Base-by-base conservation (phyloP, 2,113 vertebrate species). In the Osmerus eperlanus region DNA sequence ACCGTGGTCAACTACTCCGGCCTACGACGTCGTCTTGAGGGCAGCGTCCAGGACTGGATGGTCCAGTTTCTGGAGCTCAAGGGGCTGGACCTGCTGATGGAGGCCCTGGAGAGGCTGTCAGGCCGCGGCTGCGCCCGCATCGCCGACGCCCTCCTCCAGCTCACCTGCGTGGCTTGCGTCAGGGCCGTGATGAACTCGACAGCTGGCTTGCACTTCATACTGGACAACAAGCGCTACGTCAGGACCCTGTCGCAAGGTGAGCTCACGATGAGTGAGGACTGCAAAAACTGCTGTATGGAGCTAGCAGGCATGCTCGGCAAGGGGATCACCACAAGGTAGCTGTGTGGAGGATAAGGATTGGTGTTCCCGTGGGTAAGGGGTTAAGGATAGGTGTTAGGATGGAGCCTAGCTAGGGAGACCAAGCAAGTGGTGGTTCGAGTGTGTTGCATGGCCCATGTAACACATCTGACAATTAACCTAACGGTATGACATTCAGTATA, bases 1-100 rank as follows among this genome's bases (percentile, higher is more conserved):
- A 94, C 94, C 0, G 94, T 96, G 81, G 92, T 95, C 72, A 98
- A 98, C 91, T 98, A 97, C 88, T 94, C 95, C 0, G 96, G 95
- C 9, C 82, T 98, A 81, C 94, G 89, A 82, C 94, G 93, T 75
- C 90, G 94, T 0, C 85, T 98, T 85, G 94, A 96, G 88, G 86
- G 86, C 81, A 95, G 95, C 0, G 90, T 94, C 0, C 89, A 89
- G 23, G 9, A 75, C 81, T 98, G 96, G 96, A 96, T 97, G 95
- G 91, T 94, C 2, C 94, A 96, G 88, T 98, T 98, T 84, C 90
- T 98, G 88, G 96, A 97, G 85, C 93, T 95, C 72, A 91, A 85
- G 0, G 96, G 96, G 47, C 91, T 98, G 67, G 96, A 98, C 75
- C 91, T 97, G 73, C 92, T 98, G 56, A 89, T 98, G 47, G 95